A percentile compares a stretch with the other conserved stretches of the same genome.
These are phyloP conservation scores for Miniopterus natalensis DNA, from an alignment of 2,113 vertebrate species.

Conservation along the genomic window DNA sequence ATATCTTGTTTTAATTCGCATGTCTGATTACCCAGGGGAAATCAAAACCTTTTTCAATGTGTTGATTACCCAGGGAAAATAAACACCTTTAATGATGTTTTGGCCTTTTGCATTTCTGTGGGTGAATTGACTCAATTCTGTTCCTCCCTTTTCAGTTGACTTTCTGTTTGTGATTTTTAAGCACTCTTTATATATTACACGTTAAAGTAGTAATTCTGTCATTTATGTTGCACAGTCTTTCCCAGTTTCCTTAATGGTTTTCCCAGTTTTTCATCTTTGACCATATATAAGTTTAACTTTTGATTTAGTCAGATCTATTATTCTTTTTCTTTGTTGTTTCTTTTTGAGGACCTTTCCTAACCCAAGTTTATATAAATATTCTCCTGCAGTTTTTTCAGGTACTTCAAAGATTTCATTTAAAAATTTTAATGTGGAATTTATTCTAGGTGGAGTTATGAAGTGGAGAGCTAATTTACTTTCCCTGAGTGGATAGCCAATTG, in stretches of 20 bases:
- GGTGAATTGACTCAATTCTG: conserved; percentile 19
- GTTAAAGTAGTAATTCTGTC: conserved; percentile 33
- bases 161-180: conserved; percentile 36
- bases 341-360: neutral
- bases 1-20: conserved; percentile 33
- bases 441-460: neutral
- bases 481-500: neutral
- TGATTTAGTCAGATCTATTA: neutral
- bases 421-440: neutral
- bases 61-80: neutral
- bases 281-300: neutral
- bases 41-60: neutral
- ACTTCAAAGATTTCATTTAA: neutral
- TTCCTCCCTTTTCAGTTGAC: neutral
- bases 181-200: neutral
- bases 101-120: conserved; percentile 26
- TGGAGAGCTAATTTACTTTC: neutral
- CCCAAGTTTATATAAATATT: neutral
- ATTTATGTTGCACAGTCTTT: neutral
- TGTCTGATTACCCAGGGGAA: neutral
- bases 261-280: neutral
- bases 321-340: conserved; percentile 15
- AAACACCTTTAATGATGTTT: neutral
- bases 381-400: neutral
- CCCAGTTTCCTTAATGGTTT: neutral